Base-by-base conservation (phyloP, 2,113 vertebrate species). In the Oxyruncus cristatus region DNA sequence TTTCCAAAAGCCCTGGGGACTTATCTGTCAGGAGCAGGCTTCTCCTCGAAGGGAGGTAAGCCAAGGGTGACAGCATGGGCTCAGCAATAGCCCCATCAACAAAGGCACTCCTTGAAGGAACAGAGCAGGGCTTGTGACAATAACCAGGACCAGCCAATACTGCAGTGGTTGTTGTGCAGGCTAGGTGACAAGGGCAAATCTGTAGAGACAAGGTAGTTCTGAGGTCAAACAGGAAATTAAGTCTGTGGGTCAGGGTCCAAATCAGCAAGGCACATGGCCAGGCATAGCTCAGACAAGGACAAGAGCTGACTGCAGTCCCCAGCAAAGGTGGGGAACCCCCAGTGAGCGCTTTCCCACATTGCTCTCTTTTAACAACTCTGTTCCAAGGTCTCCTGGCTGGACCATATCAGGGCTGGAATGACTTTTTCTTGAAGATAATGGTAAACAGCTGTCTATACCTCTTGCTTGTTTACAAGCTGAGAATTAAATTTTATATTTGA, bases 61-160 rank as follows among this genome's bases (percentile, higher is more conserved):
- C 67, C 41, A 22, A 65, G 53, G 53, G 44, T 72, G n/a, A 11
- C 62, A 75, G 37, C 35, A 53, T 53, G 61, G 37, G 26, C 47
- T 16, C 41, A 37, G 30, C 70, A 37, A 24, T 27, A 75, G 46
- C 23, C 26, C 70, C 52, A 73, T 39, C 53, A 52, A 1, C 28
- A 49, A 61, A 70, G 19, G 41, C 1, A 3, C 17, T 70, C 16
- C 41, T 11, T 22, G 22, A 68, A 65, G 55, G 70, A 86, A 49
- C 0, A 0, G 23, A 80, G 30, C n/a, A 72, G 37, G 27, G 24
- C 41, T 72, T 32, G 28, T 77, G 72, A 32, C 14, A 52, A 4
- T 39, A 59, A 26, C 21, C 19, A n/a, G 46, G 44, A 55, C 24
- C 19, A 56, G 24, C 33, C 58, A 61, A 20, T 71, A 28, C 37